Evolutionary conservation across 1,140 invertebrate species (phyloP).

Genomic region (Papilio dardanus): DNA sequence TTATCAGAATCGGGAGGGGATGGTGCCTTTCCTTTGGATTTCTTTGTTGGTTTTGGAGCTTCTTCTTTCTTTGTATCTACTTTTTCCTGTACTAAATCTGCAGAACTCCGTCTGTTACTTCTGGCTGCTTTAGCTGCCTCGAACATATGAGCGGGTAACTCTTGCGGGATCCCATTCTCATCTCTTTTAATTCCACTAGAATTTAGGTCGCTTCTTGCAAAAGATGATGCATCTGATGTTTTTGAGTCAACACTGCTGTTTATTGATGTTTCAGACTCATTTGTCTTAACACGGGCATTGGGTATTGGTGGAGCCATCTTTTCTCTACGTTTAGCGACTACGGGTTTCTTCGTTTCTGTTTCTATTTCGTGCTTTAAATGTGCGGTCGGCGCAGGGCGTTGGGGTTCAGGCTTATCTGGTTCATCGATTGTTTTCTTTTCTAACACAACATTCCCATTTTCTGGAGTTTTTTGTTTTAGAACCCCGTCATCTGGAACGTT

Average conservation of each 20-base stretch:
- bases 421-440: constrained; percentile 81
- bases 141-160: constrained; percentile 87
- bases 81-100: constrained; percentile 66
- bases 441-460: constrained; percentile 72
- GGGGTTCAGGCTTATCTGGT: constrained; percentile 76
- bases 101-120: constrained; percentile 84
- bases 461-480: constrained; percentile 77
- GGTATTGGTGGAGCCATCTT: constrained; percentile 79
- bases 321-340: constrained; percentile 79
- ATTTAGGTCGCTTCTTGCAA: constrained; percentile 74
- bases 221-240: constrained; percentile 60
- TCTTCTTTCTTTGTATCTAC: constrained; percentile 76
- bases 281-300: constrained; percentile 70
- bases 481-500: constrained; percentile 80
- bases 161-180: constrained; percentile 84
- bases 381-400: constrained; percentile 55
- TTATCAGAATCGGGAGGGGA: constrained; percentile 83
- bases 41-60: constrained; percentile 82
- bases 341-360: constrained; percentile 74
- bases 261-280: constrained; percentile 54
- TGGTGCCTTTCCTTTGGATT: constrained; percentile 89
- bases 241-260: constrained; percentile 59
- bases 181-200: constrained; percentile 84
- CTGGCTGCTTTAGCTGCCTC: constrained; percentile 87
- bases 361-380: constrained; percentile 75